Percentiles rank a stretch among this genome's conserved stretches.
These are phyloP conservation scores for Teleopsis dalmanni DNA, from an alignment of 1,140 invertebrate species.

Conservation along the genomic window DNA sequence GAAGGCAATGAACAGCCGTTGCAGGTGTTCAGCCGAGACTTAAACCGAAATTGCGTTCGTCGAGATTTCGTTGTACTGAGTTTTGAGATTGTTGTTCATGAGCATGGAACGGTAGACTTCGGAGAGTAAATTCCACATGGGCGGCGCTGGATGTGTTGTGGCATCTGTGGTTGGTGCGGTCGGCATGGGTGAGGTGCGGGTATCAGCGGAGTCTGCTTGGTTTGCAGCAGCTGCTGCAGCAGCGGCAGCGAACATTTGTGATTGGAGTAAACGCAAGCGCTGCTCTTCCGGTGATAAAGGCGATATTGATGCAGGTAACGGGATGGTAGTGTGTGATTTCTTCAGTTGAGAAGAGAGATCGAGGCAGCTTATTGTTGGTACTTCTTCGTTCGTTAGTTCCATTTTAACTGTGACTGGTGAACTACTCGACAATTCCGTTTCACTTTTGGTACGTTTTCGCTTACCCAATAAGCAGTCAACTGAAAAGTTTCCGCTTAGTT, in stretches of 20 bases:
- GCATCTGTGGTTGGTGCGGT: background rate
- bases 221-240: conserved; percentile 27
- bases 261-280: conserved; percentile 29
- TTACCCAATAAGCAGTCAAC: conserved; percentile 34
- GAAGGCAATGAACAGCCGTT: background rate
- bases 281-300: conserved; percentile 20
- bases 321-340: conserved; percentile 6
- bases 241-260: conserved; percentile 40
- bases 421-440: conserved; percentile 5
- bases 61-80: conserved; percentile 16
- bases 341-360: conserved; percentile 15
- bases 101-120: conserved; percentile 40
- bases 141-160: conserved; percentile 14
- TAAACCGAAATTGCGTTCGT: conserved; percentile 37
- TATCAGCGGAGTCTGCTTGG: conserved; percentile 5
- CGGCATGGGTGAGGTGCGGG: background rate
- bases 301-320: background rate
- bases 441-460: conserved; percentile 19
- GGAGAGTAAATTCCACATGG: conserved; percentile 39
- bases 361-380: conserved; percentile 8
- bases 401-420: conserved; percentile 23
- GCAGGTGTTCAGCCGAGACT: background rate
- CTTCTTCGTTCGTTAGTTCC: conserved; percentile 16
- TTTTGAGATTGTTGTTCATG: conserved; percentile 17
- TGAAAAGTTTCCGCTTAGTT: conserved; percentile 22